phyloP scores from a whole-genome alignment of 2,113 vertebrate species.

The Cottus gobio region DNA sequence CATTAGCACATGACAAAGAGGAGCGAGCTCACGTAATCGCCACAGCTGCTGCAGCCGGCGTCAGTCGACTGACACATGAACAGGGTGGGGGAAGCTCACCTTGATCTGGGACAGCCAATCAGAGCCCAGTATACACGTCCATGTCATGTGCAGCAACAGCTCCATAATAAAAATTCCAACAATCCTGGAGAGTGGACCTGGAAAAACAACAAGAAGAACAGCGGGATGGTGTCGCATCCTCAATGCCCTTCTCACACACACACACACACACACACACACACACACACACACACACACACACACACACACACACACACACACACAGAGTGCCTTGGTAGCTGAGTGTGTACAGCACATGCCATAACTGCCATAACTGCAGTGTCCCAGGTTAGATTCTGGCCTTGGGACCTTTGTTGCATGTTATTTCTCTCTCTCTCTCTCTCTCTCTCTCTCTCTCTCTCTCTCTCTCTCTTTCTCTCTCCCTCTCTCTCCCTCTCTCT shows the following conservation, averaged over 20 bases:
- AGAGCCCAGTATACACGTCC: constrained; percentile 14
- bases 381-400: neutral
- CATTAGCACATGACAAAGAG: constrained; percentile 4
- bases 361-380: neutral
- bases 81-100: constrained; percentile 53
- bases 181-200: neutral
- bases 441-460: no score
- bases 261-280: constrained; percentile 24
- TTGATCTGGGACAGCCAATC: constrained; percentile 55
- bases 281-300: constrained; percentile 15
- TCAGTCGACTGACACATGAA: constrained; percentile 19
- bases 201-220: constrained; percentile 12
- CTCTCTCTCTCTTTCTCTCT: no score
- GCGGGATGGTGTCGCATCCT: constrained; percentile 6
- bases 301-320: constrained; percentile 4
- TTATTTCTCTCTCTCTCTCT: neutral
- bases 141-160: constrained; percentile 21
- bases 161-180: constrained; percentile 16
- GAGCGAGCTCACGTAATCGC: neutral
- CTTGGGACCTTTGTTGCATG: neutral
- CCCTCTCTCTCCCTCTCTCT: neutral
- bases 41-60: neutral
- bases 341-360: neutral
- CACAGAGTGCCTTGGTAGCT: neutral
- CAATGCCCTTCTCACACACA: constrained; percentile 4